Base-by-base conservation (phyloP, 1,140 invertebrate genomes). In the Lepeophtheirus salmonis region DNA sequence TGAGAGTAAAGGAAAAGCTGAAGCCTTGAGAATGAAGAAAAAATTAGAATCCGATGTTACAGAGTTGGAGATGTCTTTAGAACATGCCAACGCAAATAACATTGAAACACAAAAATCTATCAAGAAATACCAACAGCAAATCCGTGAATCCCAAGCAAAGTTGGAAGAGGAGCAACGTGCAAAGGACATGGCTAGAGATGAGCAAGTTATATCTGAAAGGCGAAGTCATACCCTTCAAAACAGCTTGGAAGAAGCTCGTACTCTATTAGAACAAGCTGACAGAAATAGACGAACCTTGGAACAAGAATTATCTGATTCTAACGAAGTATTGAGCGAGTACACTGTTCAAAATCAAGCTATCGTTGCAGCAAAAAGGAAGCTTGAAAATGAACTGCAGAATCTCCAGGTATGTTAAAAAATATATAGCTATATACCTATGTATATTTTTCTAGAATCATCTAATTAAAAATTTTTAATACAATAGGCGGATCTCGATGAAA, bases 11-110 rank as follows among this genome's bases (percentile, higher is more conserved):
- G 77, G 74, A 53, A 80, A 79, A 63, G 72, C 74, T 50, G 80
- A 80, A 65, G 75, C 78, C 54, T 68, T 78, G 63, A 70, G 92
- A 75, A 88, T 97, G 84, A 98, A 97, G 85, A 98, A 98, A 86
- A 98, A 98, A 78, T 78, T 98, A 67, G 95, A 99, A 76, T 85
- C 86, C 66, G 94, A 98, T 78, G 97, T 97, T 77, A 97, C 97
- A 73, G 94, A 99, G 73, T 78, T 97, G 54, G 94, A 98, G 76
- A 76, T 78, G 63, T 75, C 76, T 56, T 67, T 81, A n/a, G 79
- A 80, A 56, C 74, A 75, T 56, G 73, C 75, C 63, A 76, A 76
- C 67, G 76, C 75, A 20, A 72, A 71, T 16, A 77, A 76, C 63
- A 75, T 77, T 54, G 79, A 80, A 63, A 70, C 75, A 13, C 78